phyloP scores from a whole-genome alignment of 2,797 vertebrate genomes.

The Phalanger gymnotis region DNA sequence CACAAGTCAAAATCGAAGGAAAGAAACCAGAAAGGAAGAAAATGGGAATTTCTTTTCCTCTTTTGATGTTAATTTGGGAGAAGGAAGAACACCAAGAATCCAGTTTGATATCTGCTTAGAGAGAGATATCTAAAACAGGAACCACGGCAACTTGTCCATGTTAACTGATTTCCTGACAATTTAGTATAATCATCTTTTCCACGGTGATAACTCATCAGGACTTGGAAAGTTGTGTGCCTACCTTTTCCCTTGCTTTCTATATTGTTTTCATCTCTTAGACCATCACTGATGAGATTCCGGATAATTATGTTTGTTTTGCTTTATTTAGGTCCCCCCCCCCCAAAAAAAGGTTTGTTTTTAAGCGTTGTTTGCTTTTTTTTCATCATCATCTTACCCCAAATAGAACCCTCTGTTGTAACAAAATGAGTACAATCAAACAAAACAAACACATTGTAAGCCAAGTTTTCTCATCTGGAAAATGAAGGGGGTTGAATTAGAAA shows the following conservation, averaged over 20 bases:
- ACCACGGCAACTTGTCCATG: neutral
- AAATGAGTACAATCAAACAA: neutral
- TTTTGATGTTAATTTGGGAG: conserved; percentile 40
- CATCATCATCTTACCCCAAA: neutral
- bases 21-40: neutral
- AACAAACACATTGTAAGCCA: neutral
- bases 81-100: neutral
- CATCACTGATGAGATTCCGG: neutral
- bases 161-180: conserved; percentile 1
- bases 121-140: neutral
- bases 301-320: neutral
- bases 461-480: conserved; percentile 16
- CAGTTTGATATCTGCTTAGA: conserved; percentile 18
- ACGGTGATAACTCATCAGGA: neutral
- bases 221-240: neutral
- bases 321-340: neutral
- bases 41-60: conserved; percentile 12
- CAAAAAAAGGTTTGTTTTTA: neutral
- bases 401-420: neutral
- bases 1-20: neutral
- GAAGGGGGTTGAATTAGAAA: neutral
- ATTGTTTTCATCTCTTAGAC: neutral
- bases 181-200: neutral
- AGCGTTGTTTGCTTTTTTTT: neutral
- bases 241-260: neutral